Conservation (phyloP, 2,797 vertebrate species). For the Lepilemur septentrionalis region DNA sequence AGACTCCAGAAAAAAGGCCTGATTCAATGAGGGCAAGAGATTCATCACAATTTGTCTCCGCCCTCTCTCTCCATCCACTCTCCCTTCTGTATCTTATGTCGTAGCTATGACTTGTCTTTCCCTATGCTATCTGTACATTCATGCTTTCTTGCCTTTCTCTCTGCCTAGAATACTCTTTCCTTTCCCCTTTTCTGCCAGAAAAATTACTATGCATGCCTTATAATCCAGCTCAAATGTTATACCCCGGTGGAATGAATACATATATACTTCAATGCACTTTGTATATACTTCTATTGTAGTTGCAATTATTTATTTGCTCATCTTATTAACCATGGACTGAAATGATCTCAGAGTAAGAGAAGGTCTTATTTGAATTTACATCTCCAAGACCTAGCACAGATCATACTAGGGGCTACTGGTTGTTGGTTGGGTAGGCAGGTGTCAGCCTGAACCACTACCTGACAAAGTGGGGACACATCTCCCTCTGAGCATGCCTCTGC, state of each 20-base stretch:
- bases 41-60: not conserved
- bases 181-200: not conserved
- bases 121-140: not conserved
- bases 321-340: not conserved
- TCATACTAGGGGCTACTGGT: not conserved
- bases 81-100: not conserved
- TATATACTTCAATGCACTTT: not conserved
- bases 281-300: not conserved
- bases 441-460: not conserved
- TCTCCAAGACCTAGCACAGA: not conserved
- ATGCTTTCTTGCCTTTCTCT: not conserved
- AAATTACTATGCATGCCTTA: not conserved
- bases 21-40: not conserved
- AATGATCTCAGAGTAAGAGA: not conserved
- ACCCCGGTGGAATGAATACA: not conserved
- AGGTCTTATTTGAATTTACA: not conserved
- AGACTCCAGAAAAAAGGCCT: not conserved
- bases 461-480: not conserved
- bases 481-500: not conserved
- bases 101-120: not conserved
- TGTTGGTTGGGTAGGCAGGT: not conserved
- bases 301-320: not conserved
- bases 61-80: not conserved
- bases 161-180: not conserved
- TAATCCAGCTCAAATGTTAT: not conserved